Percentiles rank a stretch among this genome's conserved stretches.
phyloP scores from a whole-genome alignment of 2,888 invertebrate species.

The Brachyopa scutellaris region DNA sequence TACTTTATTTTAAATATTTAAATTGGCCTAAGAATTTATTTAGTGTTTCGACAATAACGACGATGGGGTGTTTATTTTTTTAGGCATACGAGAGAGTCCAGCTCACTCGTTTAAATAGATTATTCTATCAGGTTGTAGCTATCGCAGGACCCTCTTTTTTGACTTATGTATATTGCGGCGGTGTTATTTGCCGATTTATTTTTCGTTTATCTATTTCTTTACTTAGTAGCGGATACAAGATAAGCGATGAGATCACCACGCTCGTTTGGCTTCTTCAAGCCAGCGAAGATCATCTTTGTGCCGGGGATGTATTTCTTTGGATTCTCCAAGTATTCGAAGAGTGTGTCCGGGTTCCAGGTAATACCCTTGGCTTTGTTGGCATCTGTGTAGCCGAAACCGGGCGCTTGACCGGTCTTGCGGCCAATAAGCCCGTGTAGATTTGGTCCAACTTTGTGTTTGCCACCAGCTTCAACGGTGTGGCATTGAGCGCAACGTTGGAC shows the following conservation, averaged over 20 bases:
- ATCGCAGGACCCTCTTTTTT: slow-evolving; percentile 45
- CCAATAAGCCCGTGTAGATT: slow-evolving; percentile 95
- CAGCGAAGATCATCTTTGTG: slow-evolving; percentile 99
- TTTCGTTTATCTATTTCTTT: slow-evolving; percentile 18
- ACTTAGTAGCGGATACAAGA: slow-evolving; percentile 83
- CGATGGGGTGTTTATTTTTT: slow-evolving; percentile 54
- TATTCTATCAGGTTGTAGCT: slow-evolving; percentile 5
- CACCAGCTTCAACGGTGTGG: slow-evolving; percentile 96
- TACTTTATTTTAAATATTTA: slow-evolving; percentile 59
- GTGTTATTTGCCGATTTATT: slow-evolving; percentile 59
- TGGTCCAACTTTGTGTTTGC: slow-evolving; percentile 98
- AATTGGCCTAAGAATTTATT: slow-evolving; percentile 68
- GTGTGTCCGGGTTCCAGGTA: slow-evolving; percentile 94
- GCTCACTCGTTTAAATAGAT: slow-evolving; percentile 7
- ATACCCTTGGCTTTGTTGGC: slow-evolving; percentile 98
- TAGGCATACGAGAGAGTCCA: slow-evolving; percentile 47
- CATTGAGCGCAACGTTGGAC: slow-evolving; percentile 98
- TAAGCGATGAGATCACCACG: slow-evolving; percentile 97
- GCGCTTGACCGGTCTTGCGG: slow-evolving; percentile 95
- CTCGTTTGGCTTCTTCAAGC: slow-evolving; percentile 97
- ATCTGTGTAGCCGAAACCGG: slow-evolving; percentile 95
- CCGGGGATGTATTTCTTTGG: slow-evolving; percentile 99
- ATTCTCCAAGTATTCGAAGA: slow-evolving; percentile 97
- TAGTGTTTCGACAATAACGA: slow-evolving; percentile 57
- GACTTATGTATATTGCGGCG: slow-evolving; percentile 62